These are phyloP conservation scores for Xenopus petersii DNA, from an alignment of 2,797 vertebrate genomes.

Conservation along the genomic window DNA sequence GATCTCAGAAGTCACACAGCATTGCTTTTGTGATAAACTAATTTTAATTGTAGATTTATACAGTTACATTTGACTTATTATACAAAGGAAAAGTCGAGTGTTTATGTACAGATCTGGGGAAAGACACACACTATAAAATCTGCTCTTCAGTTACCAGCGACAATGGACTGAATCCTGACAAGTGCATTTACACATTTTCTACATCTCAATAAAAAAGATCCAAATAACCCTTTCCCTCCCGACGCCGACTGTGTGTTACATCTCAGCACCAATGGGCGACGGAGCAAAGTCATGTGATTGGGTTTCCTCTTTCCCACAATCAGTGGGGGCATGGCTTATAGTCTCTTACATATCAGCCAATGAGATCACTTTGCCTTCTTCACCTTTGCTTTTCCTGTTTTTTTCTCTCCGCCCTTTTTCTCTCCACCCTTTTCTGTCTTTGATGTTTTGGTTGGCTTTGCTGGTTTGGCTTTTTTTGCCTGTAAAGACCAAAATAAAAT, in stretches of 20 bases:
- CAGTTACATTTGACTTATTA: constrained; percentile 56
- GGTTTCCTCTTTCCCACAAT: too few relatives aligned
- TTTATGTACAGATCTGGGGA: constrained; percentile 63
- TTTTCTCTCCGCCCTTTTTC: constrained; percentile 70
- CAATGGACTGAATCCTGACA: not conserved
- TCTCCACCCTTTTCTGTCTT: constrained; percentile 76
- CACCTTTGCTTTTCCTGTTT: constrained; percentile 73
- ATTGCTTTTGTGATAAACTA: constrained; percentile 40
- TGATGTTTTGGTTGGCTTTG: constrained; percentile 71
- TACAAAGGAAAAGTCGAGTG: constrained; percentile 59
- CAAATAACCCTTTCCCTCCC: too few relatives aligned
- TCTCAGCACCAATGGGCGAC: too few relatives aligned
- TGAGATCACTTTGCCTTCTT: constrained; percentile 54
- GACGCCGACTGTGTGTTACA: too few relatives aligned
- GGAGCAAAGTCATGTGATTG: too few relatives aligned
- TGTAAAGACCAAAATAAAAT: constrained; percentile 47
- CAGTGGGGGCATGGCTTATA: too few relatives aligned
- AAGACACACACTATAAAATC: not conserved
- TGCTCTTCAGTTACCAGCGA: too few relatives aligned
- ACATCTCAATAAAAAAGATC: not conserved
- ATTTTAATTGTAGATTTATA: constrained; percentile 63
- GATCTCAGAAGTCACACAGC: too few relatives aligned
- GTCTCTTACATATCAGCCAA: not conserved
- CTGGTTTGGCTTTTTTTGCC: constrained; percentile 83
- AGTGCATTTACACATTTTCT: not conserved